Conservation (phyloP, 2,797 vertebrate genomes). For the Linurgus olivaceus region DNA sequence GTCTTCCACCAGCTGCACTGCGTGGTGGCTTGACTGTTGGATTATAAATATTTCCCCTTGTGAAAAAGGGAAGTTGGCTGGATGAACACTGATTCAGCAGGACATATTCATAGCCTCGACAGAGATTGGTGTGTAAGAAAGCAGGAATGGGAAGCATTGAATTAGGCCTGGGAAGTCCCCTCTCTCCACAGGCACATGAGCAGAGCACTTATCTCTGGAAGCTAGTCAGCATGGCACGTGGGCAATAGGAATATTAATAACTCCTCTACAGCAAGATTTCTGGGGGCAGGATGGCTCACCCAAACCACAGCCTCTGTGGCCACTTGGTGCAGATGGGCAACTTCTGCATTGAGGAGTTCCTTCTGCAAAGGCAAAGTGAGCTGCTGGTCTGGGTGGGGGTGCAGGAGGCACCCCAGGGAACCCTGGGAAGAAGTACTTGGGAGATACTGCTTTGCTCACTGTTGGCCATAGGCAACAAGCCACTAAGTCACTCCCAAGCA, state of each 20-base stretch:
- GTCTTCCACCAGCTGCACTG: conserved; percentile 53
- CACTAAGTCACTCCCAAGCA: not conserved
- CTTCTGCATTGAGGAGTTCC: conserved; percentile 77
- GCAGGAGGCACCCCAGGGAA: not conserved
- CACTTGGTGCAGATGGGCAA: conserved; percentile 69
- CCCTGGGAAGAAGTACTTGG: not conserved
- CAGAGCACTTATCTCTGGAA: conserved; percentile 62
- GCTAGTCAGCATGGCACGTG: conserved; percentile 64
- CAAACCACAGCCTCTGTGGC: conserved; percentile 66
- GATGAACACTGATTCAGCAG: conserved; percentile 70
- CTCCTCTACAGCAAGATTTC: conserved; percentile 57
- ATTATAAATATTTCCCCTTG: conserved; percentile 66
- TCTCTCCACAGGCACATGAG: conserved; percentile 58
- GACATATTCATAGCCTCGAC: conserved; percentile 52
- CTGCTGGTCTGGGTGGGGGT: not conserved
- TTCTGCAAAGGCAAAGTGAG: conserved; percentile 7
- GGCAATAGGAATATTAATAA: conserved; percentile 74
- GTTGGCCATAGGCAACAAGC: not conserved
- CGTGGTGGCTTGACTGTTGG: conserved; percentile 33
- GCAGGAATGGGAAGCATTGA: conserved; percentile 67
- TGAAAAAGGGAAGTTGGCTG: conserved; percentile 65
- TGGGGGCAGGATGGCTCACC: conserved; percentile 67
- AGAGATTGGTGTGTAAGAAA: conserved; percentile 53
- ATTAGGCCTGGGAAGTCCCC: conserved; percentile 64
- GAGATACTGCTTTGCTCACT: not conserved